phyloP scores from a whole-genome alignment of 2,888 invertebrate species.

The Cinara cedri region DNA sequence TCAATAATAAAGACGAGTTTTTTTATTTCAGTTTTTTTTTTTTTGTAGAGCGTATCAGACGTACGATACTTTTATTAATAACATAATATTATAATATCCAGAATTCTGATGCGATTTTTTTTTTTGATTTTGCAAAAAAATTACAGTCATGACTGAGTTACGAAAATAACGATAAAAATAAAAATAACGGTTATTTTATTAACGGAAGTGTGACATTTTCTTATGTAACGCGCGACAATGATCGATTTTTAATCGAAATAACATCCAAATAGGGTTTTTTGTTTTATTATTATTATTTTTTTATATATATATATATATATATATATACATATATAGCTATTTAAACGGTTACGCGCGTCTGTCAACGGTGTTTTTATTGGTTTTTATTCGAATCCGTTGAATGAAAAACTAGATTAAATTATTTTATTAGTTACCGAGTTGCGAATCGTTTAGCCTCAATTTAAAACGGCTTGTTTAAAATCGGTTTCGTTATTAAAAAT shows the following conservation, averaged over 20 bases:
- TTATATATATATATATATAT: background rate
- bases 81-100: background rate
- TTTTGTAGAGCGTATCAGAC: background rate
- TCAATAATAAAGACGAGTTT: background rate
- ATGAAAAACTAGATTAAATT: background rate
- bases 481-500: too few species aligned
- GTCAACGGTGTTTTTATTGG: background rate
- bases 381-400: conserved; percentile 2
- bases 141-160: background rate
- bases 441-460: too few species aligned
- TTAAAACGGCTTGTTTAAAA: too few species aligned
- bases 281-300: background rate
- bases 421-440: too few species aligned
- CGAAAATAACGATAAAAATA: conserved; percentile 8
- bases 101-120: background rate
- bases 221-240: background rate
- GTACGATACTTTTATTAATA: background rate
- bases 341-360: conserved; percentile 17
- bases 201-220: conserved; percentile 21
- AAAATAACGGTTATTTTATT: conserved; percentile 27
- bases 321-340: background rate
- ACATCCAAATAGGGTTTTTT: conserved; percentile 2
- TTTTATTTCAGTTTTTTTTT: background rate
- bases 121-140: background rate
- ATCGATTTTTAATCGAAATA: conserved; percentile 23